Base-by-base conservation (phyloP, 1,140 invertebrate species). In the Drosophila ambigua region DNA sequence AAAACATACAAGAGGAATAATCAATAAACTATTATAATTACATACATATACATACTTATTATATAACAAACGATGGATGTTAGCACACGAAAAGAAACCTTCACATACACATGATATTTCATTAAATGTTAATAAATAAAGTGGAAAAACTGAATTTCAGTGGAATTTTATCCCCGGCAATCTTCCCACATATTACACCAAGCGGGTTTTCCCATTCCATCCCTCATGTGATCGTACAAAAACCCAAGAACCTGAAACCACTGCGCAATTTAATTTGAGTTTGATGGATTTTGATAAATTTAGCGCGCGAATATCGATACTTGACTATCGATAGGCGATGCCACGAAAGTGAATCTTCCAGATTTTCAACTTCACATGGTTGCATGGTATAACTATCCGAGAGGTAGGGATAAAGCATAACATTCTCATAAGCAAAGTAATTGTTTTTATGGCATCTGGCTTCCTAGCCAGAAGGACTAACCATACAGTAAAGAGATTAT, bases 1-100 rank as follows among this genome's bases (percentile, higher is more conserved):
- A 88, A 87, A 85, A 62, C 15, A 39, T 39, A 43, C 64, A 54
- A 52, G 20, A 61, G 49, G 39, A 64, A 55, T 69, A 68, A 66
- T 58, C 62, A 61, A 66, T 39, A 50, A 48, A 69, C 58, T 76
- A 81, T 64, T 58, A 77, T 82, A 79, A 4, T 20, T 20, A 28
- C 26, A 28, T 28, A 7, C 26, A 11, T 13, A 39, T 13, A 39
- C 35, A 39, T 39, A 39, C 26, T 7, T 60, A 78, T 53, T 44
- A 88, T 88, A 72, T 60, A 72, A 62, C 79, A 66, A 87, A 65
- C 48, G 31, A 71, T 80, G 57, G 59, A 66, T 84, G 66, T 73
- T 78, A 79, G 52, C 67, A 76, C 45, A 61, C 43, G 46, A 63
- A 66, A 60, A 39, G 26, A 35, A 79, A 64, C 50, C 23, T 54